Conservation (phyloP, 2,888 invertebrate species). For the Aphrophora alni region DNA sequence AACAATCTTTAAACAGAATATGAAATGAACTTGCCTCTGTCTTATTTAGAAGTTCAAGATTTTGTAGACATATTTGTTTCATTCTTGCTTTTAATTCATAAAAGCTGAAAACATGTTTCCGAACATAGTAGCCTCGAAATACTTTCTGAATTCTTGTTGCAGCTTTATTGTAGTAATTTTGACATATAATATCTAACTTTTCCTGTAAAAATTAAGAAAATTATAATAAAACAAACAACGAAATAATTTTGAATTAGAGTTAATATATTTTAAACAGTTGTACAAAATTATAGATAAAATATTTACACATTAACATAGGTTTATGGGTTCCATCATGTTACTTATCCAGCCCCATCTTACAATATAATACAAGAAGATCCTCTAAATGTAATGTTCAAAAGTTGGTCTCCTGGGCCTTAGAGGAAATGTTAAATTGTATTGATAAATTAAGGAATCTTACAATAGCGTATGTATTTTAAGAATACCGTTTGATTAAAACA, state of each 20-base stretch:
- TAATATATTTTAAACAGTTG: too few species aligned
- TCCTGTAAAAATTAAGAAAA: background rate
- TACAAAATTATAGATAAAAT: background rate
- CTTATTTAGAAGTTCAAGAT: constrained; percentile 17
- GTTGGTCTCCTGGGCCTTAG: too few species aligned
- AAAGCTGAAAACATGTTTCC: constrained; percentile 28
- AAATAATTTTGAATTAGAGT: too few species aligned
- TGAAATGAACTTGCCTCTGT: constrained; percentile 32
- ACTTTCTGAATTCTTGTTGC: constrained; percentile 31
- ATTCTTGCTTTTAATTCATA: constrained; percentile 27
- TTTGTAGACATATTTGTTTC: constrained; percentile 10
- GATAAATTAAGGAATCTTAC: too few species aligned
- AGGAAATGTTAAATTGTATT: too few species aligned
- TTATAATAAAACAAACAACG: background rate
- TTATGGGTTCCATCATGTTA: too few species aligned
- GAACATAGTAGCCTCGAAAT: constrained; percentile 29
- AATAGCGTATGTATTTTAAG: too few species aligned
- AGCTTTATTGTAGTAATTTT: constrained; percentile 25
- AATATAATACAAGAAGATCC: too few species aligned
- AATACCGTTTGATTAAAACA: too few species aligned
- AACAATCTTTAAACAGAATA: too few species aligned
- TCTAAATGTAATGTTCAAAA: too few species aligned
- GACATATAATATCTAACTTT: constrained; percentile 24
- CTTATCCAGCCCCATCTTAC: too few species aligned
- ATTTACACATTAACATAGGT: background rate